Conservation (phyloP, 2,797 vertebrate genomes). For the Acanthurus leucopareius region DNA sequence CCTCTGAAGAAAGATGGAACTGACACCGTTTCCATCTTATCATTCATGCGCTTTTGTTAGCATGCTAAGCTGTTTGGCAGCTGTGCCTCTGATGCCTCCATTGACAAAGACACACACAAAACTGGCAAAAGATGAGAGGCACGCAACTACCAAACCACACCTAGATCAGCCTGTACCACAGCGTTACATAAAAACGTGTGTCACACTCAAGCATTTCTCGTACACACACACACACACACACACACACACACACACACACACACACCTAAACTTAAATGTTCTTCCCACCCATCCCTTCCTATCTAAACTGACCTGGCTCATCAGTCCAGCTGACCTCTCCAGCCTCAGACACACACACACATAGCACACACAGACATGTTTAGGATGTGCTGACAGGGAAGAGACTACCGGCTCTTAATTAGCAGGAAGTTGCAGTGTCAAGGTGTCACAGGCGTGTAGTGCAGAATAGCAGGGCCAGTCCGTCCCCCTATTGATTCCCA, state of each 20-base stretch:
- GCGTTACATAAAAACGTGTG: constrained; percentile 39
- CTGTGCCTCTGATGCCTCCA: constrained; percentile 59
- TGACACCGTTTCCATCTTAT: constrained; percentile 29
- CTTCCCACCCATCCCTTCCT: constrained; percentile 81
- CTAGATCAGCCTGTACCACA: constrained; percentile 45
- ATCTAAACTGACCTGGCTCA: constrained; percentile 67
- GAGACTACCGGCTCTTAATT: constrained; percentile 88
- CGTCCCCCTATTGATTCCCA: constrained; percentile 77
- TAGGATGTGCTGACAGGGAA: constrained; percentile 80
- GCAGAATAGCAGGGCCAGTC: constrained; percentile 58
- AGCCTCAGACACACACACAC: constrained; percentile 43
- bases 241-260: constrained; percentile 45
- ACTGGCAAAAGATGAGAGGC: constrained; percentile 70
- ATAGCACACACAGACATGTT: constrained; percentile 41
- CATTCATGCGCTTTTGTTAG: constrained; percentile 59
- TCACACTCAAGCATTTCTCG: constrained; percentile 34
- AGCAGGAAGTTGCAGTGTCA: constrained; percentile 89
- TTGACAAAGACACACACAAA: constrained; percentile 61
- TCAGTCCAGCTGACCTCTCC: constrained; percentile 71
- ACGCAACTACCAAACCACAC: constrained; percentile 52
- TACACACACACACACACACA: constrained; percentile 48
- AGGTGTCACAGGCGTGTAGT: constrained; percentile 80
- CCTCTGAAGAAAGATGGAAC: constrained; percentile 22
- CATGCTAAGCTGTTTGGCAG: constrained; percentile 58
- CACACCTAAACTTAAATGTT: constrained; percentile 38